Base-by-base conservation (phyloP, 2,888 invertebrate species). In the Meloe dianella region DNA sequence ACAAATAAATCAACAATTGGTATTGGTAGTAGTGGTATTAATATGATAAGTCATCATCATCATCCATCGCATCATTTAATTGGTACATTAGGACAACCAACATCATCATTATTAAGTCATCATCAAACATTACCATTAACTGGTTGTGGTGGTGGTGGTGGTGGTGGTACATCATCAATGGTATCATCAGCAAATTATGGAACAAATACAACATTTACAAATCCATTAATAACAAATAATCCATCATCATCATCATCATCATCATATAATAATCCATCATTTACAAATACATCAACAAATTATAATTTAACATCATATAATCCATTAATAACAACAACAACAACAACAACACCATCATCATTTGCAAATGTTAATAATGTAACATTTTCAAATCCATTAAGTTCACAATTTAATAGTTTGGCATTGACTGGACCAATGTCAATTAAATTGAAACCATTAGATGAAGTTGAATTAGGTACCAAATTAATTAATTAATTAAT, bases 391-490 rank as follows among this genome's bases (percentile, higher is more conserved):
- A 90, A 91, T 78, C 91, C 91, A 20, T 82, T 91, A 69, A 84
- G 73, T 84, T 88, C 73, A 80, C 88, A 81, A 84, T 87, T 78
- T 82, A 91, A 82, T 85, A 88, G 83, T 83, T 85, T 85, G 74
- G 78, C 81, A 6, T 62, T 81, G 12, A 67, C 73, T 47, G 80
- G 84, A 82, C 68, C 87, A 84, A 88, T 82, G 73, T 84, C 86
- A 32, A 88, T 89, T 86, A 91, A 91, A 83, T 84, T 91, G 82
- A 91, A 92, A 83, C 89, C 90, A 69, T 85, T 91, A 81, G 91
- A 92, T 75, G 91, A 92, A 80, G 89, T 91, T 70, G 91, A 91
- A 76, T 85, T 91, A 71, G 89, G 90, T 71, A 71, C n/a, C n/a
- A n/a, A n/a, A n/a, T n/a, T n/a, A n/a, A n/a, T n/a, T n/a, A n/a